Conservation (phyloP, 2,797 vertebrate species). For the Lepidocolaptes lacrymiger region DNA sequence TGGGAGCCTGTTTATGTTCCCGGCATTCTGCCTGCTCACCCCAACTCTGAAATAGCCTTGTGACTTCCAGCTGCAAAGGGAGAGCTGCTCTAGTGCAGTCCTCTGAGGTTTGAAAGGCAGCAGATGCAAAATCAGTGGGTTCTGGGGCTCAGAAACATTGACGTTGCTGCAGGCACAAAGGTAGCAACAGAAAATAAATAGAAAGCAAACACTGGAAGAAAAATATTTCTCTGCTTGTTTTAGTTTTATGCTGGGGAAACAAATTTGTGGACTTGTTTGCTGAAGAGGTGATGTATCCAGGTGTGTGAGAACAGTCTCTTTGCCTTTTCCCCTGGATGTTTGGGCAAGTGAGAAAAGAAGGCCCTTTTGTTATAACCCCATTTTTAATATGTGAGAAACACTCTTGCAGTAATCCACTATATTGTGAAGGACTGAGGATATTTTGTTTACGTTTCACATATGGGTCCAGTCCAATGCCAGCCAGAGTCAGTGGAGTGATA, state of each 20-base stretch:
- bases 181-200: constrained; percentile 52
- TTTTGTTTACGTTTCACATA: not conserved
- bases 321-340: not conserved
- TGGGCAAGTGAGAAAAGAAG: not conserved
- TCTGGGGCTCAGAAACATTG: not conserved
- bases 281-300: not conserved
- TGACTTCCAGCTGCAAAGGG: not conserved
- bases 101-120: not conserved
- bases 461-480: not conserved
- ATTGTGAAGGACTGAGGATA: not conserved
- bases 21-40: not conserved
- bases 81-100: not conserved
- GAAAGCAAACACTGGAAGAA: not conserved
- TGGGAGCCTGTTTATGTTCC: not conserved
- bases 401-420: not conserved
- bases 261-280: not conserved
- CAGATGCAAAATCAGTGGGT: not conserved
- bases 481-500: not conserved
- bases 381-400: not conserved
- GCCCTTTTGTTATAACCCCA: not conserved
- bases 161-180: not conserved
- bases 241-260: not conserved
- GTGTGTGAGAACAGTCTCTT: not conserved
- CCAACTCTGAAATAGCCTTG: not conserved
- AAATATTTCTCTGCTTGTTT: constrained; percentile 16